phyloP scores from a whole-genome alignment of 2,113 vertebrate species.

The Tauraco erythrolophus region DNA sequence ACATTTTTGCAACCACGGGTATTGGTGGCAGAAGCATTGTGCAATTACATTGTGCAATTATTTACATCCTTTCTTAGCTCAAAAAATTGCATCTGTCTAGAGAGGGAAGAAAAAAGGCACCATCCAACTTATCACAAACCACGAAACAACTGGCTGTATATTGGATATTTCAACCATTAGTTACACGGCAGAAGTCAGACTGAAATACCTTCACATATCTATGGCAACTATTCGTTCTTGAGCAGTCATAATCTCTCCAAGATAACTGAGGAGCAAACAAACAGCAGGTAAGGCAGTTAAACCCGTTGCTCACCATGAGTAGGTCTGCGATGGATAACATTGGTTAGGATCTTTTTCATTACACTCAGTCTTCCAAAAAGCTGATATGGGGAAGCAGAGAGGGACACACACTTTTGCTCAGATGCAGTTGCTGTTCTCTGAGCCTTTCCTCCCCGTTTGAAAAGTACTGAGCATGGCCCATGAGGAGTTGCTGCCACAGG shows the following conservation, averaged over 20 bases:
- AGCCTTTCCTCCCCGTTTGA: background rate
- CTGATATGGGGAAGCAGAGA: background rate
- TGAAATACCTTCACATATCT: background rate
- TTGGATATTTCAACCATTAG: background rate
- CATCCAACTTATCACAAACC: background rate
- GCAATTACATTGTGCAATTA: background rate
- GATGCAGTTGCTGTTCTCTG: background rate
- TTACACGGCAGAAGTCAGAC: background rate
- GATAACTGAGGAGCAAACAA: background rate
- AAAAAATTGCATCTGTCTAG: background rate
- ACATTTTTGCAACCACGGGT: background rate
- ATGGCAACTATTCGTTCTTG: background rate
- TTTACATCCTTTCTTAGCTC: background rate
- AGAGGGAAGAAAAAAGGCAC: background rate
- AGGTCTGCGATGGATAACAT: background rate
- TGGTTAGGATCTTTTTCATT: background rate
- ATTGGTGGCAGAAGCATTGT: background rate
- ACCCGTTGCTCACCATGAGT: background rate
- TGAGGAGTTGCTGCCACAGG: background rate
- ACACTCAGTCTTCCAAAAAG: background rate
- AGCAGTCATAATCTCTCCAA: background rate
- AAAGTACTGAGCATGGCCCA: background rate
- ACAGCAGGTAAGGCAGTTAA: background rate
- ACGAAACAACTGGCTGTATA: background rate
- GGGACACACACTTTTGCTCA: fast-evolving